Evolutionary conservation across 92 coral and sea anemone genomes (phyloP).

Genomic region (Nematostella vectensis): DNA sequence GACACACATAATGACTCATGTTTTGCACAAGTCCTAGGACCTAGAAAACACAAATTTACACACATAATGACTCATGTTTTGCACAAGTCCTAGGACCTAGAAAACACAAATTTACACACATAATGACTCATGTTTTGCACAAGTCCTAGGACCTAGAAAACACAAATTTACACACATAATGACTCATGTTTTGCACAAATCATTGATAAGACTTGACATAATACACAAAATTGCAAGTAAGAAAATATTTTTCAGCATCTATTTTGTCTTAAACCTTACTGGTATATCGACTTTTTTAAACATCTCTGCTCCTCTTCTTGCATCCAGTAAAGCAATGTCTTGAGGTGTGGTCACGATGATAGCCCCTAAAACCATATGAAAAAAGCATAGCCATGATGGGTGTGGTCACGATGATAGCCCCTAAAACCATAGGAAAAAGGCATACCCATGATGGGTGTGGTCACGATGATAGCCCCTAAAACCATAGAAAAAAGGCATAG

Average conservation of each 20-base stretch:
- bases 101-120: conserved; percentile 32
- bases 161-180: conserved; percentile 52
- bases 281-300: conserved; percentile 84
- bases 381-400: too few species aligned
- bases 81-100: conserved; percentile 83
- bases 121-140: conserved; percentile 96
- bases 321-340: conserved; percentile 96
- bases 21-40: conserved; percentile 89
- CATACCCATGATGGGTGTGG: too few species aligned
- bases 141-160: conserved; percentile 73
- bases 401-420: too few species aligned
- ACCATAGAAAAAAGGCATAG: too few species aligned
- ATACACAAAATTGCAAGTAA: background rate
- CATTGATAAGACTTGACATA: conserved; percentile 29
- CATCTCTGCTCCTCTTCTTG: conserved; percentile 94
- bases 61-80: conserved; percentile 92
- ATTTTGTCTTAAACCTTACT: conserved; percentile 15
- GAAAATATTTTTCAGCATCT: too few species aligned
- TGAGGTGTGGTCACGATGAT: conserved; percentile 96
- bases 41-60: conserved; percentile 41
- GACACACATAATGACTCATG: conserved; percentile 94
- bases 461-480: too few species aligned
- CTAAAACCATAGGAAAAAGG: too few species aligned
- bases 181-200: conserved; percentile 91
- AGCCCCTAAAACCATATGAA: conserved; percentile 47